Evolutionary conservation across 1,140 invertebrate genomes (phyloP).

Genomic region (Chironomus striatipennis): DNA sequence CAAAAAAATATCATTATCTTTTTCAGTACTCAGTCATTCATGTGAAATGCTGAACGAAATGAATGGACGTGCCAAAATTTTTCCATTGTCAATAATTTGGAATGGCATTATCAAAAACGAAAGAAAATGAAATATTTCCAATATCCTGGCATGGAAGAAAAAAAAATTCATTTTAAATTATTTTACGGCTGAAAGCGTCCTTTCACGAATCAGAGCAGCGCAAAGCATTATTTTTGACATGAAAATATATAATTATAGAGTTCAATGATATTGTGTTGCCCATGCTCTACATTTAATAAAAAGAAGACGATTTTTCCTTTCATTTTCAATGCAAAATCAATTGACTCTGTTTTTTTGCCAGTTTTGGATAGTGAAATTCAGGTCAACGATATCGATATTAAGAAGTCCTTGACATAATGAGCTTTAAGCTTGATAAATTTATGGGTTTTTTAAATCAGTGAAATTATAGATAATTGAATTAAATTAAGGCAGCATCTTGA

Average conservation of each 20-base stretch:
- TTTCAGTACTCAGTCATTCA: background rate
- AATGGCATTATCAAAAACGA: background rate
- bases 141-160: background rate
- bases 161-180: background rate
- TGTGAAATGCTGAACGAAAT: background rate
- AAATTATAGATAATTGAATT: no score
- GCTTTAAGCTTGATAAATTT: background rate
- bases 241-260: background rate
- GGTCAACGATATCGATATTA: background rate
- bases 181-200: background rate
- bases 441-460: no score
- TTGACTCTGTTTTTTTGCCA: background rate
- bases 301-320: background rate
- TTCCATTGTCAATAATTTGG: background rate
- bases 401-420: background rate
- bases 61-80: background rate
- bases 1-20: background rate
- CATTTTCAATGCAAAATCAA: slow-evolving; percentile 1
- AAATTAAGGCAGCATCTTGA: no score
- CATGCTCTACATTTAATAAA: background rate
- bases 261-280: background rate
- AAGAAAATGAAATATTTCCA: background rate
- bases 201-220: background rate
- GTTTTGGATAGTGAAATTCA: background rate
- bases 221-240: background rate